A percentile compares a stretch with the other conserved stretches of the same genome.
Conservation (phyloP, 2,888 invertebrate genomes). For the Drosophila kanekoi region DNA sequence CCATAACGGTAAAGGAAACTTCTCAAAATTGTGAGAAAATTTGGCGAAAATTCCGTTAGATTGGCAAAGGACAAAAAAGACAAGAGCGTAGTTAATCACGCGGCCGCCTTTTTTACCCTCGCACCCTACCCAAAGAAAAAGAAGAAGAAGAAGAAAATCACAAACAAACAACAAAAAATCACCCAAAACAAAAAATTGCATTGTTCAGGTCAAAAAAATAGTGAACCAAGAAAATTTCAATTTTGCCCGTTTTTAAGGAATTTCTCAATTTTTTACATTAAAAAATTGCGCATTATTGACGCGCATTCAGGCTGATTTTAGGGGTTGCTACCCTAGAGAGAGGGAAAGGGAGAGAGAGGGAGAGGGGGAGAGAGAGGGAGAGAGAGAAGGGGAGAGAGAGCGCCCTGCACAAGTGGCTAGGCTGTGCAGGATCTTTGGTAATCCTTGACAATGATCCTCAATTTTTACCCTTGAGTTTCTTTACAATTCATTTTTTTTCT, state of each 20-base stretch:
- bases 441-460: constrained; percentile 77
- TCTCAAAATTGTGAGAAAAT: constrained; percentile 66
- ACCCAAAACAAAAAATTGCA: constrained; percentile 54
- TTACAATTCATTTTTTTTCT: constrained; percentile 32
- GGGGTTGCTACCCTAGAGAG: constrained; percentile 13
- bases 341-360: background rate
- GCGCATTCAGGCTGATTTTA: constrained; percentile 41
- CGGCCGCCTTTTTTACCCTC: constrained; percentile 57
- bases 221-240: constrained; percentile 18
- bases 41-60: constrained; percentile 70
- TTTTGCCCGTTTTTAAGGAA: constrained; percentile 53
- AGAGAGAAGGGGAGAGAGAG: background rate
- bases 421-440: constrained; percentile 75
- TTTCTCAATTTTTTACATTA: constrained; percentile 63
- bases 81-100: constrained; percentile 52
- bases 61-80: constrained; percentile 3
- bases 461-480: constrained; percentile 74
- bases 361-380: background rate
- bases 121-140: constrained; percentile 33
- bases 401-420: constrained; percentile 54
- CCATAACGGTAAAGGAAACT: too few species aligned
- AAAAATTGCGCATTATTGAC: constrained; percentile 76
- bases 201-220: constrained; percentile 43
- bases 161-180: constrained; percentile 41
- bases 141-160: too few species aligned